Base-by-base conservation (phyloP, 2,888 invertebrate genomes). In the Gisinianus flammeolus region DNA sequence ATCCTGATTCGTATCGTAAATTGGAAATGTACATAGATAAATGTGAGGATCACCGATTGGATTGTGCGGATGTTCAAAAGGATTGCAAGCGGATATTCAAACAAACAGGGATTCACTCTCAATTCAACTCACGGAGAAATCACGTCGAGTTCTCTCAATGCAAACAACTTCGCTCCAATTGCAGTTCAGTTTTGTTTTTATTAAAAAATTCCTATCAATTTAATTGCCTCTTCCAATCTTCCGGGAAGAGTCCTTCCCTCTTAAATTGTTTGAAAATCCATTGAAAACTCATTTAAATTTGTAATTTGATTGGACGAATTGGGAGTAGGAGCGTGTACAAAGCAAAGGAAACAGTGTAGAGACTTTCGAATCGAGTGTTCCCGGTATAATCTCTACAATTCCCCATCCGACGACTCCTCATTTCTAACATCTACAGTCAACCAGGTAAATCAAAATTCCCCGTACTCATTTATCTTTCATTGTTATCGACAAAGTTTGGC, bases 171-270 rank as follows among this genome's bases (percentile, higher is more conserved):
- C 30, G 67, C 12, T 24, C 28, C 6, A 30, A 67, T 31, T 67
- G 67, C 67, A 67, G 67, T 67, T 67, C 30, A 67, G 31, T 67
- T n/a, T n/a, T n/a, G n/a, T n/a, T n/a, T n/a, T n/a, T n/a, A n/a
- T n/a, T n/a, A n/a, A n/a, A n/a, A n/a, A n/a, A n/a, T n/a, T n/a
- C n/a, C n/a, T n/a, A n/a, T n/a, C n/a, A n/a, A n/a, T n/a, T n/a
- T n/a, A n/a, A n/a, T n/a, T n/a, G n/a, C n/a, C n/a, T n/a, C n/a
- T n/a, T n/a, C n/a, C n/a, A n/a, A n/a, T n/a, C n/a, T n/a, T n/a
- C n/a, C n/a, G n/a, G n/a, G n/a, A n/a, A n/a, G n/a, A n/a, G n/a
- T n/a, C n/a, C n/a, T n/a, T n/a, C n/a, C n/a, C n/a, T n/a, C n/a
- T n/a, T n/a, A n/a, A n/a, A n/a, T n/a, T n/a, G n/a, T 62, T 62